Evolutionary conservation across 2,797 vertebrate genomes (phyloP).

Genomic region (Syngnathus rostellatus): DNA sequence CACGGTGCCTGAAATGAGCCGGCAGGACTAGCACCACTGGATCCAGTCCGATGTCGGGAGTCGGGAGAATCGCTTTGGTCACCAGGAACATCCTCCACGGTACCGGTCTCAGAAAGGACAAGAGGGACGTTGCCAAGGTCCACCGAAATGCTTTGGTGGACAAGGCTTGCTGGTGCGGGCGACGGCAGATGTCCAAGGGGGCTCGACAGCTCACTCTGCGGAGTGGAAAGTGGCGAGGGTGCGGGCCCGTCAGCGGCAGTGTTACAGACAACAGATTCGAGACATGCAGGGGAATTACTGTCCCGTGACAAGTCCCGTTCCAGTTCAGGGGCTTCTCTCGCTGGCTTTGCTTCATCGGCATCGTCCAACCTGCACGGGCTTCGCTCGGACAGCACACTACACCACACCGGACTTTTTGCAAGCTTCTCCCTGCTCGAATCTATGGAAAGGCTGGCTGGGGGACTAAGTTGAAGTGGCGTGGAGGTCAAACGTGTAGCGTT

Average conservation of each 20-base stretch:
- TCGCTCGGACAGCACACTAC: conserved; percentile 1
- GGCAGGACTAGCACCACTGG: conserved; percentile 9
- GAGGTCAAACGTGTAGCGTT: conserved; percentile 3
- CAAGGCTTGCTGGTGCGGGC: conserved; percentile 51
- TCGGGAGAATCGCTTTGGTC: neutral
- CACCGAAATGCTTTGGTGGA: conserved; percentile 38
- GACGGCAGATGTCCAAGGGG: neutral
- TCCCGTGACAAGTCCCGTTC: conserved; percentile 22
- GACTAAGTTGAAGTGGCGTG: conserved; percentile 6
- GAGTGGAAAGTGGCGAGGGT: conserved; percentile 1
- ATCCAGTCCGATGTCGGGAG: neutral
- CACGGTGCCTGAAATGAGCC: conserved; percentile 8
- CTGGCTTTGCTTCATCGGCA: neutral
- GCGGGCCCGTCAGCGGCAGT: conserved; percentile 6
- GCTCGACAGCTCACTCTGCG: conserved; percentile 11
- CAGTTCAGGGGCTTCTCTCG: conserved; percentile 25
- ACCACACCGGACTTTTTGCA: conserved; percentile 5
- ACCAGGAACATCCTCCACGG: conserved; percentile 4
- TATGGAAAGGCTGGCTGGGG: neutral
- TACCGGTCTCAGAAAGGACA: conserved; percentile 24
- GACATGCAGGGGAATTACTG: conserved; percentile 1
- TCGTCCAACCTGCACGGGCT: conserved; percentile 1
- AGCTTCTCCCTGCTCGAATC: conserved; percentile 10
- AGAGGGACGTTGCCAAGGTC: conserved; percentile 43
- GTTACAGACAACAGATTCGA: conserved; percentile 24